phyloP scores from a whole-genome alignment of 2,113 vertebrate species.

The Donacobius atricapilla region DNA sequence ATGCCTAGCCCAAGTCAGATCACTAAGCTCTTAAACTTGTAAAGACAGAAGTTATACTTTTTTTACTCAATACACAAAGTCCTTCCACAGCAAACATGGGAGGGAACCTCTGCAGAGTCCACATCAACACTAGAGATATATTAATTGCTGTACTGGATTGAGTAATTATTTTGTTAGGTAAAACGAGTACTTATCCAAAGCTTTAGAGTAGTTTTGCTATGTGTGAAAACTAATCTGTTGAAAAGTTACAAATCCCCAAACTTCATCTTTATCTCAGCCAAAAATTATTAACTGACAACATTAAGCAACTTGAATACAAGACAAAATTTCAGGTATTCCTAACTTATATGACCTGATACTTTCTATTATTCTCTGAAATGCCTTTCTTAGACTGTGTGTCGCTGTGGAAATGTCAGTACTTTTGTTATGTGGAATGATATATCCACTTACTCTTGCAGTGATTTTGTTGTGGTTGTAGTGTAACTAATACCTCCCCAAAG shows the following conservation, averaged over 20 bases:
- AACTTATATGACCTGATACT: not conserved
- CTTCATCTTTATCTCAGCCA: not conserved
- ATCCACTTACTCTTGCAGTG: not conserved
- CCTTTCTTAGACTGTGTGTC: not conserved
- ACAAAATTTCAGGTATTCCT: not conserved
- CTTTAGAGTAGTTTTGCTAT: not conserved
- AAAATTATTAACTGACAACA: not conserved
- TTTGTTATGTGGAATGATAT: slow-evolving; percentile 23
- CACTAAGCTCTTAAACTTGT: not conserved
- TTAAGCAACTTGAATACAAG: not conserved
- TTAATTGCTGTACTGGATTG: not conserved
- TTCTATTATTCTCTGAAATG: not conserved
- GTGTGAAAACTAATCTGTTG: not conserved
- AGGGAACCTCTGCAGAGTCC: not conserved
- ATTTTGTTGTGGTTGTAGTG: slow-evolving; percentile 44
- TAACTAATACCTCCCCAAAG: slow-evolving; percentile 60
- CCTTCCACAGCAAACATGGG: not conserved
- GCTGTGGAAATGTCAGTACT: slow-evolving; percentile 29
- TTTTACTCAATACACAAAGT: not conserved
- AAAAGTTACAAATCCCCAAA: not conserved
- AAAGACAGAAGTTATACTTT: not conserved
- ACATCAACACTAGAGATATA: not conserved
- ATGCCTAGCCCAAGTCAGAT: not conserved
- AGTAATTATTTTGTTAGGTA: not conserved
- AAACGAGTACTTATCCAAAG: not conserved